Conservation (phyloP, 2,888 invertebrate genomes). For the Standfussiana lucernea region DNA sequence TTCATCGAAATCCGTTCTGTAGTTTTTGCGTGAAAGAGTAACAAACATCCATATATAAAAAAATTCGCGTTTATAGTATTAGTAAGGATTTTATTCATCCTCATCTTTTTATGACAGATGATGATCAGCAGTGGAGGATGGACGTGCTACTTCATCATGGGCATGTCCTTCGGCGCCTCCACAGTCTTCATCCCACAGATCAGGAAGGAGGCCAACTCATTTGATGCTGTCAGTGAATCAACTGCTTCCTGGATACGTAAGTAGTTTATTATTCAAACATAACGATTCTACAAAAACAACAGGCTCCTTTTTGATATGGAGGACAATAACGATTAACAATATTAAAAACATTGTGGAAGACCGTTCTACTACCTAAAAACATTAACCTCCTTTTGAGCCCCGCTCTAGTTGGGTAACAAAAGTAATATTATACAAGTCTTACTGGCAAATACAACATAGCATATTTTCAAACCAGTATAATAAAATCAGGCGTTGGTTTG, state of each 20-base stretch:
- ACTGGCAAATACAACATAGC: conserved; percentile 6
- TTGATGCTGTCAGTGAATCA: conserved; percentile 65
- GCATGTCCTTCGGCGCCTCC: conserved; percentile 48
- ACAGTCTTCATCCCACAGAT: conserved; percentile 57
- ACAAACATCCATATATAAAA: no score
- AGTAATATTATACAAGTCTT: neutral
- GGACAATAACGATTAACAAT: neutral
- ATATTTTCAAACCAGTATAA: neutral
- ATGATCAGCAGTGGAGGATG: conserved; percentile 58
- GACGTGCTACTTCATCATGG: conserved; percentile 62
- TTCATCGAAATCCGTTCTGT: no score
- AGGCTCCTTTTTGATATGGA: neutral
- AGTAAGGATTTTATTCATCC: neutral
- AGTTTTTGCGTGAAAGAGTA: no score
- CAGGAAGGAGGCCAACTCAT: conserved; percentile 56
- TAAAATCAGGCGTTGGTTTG: conserved; percentile 6
- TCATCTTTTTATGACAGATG: conserved; percentile 34
- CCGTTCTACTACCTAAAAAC: neutral
- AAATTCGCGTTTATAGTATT: no score
- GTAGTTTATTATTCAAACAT: conserved; percentile 19
- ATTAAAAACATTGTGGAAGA: neutral
- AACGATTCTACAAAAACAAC: neutral
- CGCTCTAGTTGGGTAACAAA: neutral
- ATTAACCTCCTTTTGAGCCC: neutral
- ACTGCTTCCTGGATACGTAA: conserved; percentile 74